These are phyloP conservation scores for Danionella cerebrum DNA, from an alignment of 2,113 vertebrate species.

Conservation along the genomic window DNA sequence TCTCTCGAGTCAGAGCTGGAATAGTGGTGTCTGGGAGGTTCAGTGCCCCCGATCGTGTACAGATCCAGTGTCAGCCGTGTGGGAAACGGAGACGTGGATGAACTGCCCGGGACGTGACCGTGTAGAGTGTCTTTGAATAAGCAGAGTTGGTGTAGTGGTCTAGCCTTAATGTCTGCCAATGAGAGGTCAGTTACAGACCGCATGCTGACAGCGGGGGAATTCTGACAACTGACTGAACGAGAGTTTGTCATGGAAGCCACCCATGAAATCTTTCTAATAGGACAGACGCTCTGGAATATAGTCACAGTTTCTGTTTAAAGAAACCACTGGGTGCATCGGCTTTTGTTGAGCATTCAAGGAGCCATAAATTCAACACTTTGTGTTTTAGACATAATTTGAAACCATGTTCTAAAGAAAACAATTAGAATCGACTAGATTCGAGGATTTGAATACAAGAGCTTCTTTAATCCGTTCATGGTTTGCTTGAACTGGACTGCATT, in stretches of 20 bases:
- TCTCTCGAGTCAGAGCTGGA: conserved; percentile 21
- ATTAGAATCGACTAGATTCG: no score
- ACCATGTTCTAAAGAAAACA: no score
- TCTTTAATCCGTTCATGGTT: no score
- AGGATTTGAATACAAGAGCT: no score
- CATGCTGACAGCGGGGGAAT: conserved; percentile 48
- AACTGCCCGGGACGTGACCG: conserved; percentile 5
- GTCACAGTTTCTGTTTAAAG: no score
- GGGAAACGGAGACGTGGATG: conserved; percentile 9
- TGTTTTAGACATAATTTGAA: no score
- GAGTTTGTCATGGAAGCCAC: conserved; percentile 22
- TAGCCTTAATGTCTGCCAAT: conserved; percentile 32
- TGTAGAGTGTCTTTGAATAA: conserved; percentile 18
- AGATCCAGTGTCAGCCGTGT: conserved; percentile 28
- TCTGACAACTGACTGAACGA: conserved; percentile 40
- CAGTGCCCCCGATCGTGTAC: background rate
- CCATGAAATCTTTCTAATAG: conserved; percentile 19
- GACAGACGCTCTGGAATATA: background rate
- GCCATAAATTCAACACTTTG: background rate
- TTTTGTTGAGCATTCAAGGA: background rate
- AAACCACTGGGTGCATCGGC: no score
- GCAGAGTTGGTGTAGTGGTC: conserved; percentile 3
- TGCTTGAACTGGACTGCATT: no score
- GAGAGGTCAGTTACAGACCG: conserved; percentile 54
- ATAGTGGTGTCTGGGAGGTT: conserved; percentile 31